Percentiles rank a stretch among this genome's conserved stretches.
These are phyloP conservation scores for Bufo bufo DNA, from an alignment of 2,113 vertebrate genomes.

Conservation along the genomic window DNA sequence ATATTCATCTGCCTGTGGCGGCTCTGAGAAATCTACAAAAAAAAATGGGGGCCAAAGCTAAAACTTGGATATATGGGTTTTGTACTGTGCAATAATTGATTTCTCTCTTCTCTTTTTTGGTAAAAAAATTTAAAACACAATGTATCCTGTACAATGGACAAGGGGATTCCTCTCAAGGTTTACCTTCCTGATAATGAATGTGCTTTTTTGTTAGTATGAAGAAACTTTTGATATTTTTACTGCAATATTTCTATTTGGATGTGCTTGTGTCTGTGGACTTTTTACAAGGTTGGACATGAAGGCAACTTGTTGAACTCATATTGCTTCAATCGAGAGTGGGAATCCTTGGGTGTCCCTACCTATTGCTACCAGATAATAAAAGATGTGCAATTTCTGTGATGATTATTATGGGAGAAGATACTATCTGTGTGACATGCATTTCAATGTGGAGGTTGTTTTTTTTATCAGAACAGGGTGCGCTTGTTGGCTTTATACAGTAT, in stretches of 20 bases:
- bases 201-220: conserved; percentile 68
- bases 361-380: conserved; percentile 3
- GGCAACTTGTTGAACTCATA: background rate
- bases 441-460: background rate
- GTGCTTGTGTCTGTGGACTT: conserved; percentile 69
- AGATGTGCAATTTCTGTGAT: background rate
- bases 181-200: conserved; percentile 68
- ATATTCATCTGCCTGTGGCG: conserved; percentile 34
- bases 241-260: conserved; percentile 70
- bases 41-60: conserved; percentile 70
- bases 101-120: conserved; percentile 24
- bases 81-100: conserved; percentile 73
- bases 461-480: background rate
- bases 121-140: conserved; percentile 68
- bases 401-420: background rate
- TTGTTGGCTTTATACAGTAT: background rate
- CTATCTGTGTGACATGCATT: background rate
- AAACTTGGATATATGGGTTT: conserved; percentile 65
- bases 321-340: background rate
- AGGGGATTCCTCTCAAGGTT: conserved; percentile 62
- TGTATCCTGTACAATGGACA: conserved; percentile 63
- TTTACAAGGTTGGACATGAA: conserved; percentile 27
- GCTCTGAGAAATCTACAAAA: conserved; percentile 23
- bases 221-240: conserved; percentile 74
- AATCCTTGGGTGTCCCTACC: background rate